Percentiles rank a stretch among this genome's conserved stretches.
phyloP scores from a whole-genome alignment of 2,888 invertebrate genomes.

The Polyommatus icarus region DNA sequence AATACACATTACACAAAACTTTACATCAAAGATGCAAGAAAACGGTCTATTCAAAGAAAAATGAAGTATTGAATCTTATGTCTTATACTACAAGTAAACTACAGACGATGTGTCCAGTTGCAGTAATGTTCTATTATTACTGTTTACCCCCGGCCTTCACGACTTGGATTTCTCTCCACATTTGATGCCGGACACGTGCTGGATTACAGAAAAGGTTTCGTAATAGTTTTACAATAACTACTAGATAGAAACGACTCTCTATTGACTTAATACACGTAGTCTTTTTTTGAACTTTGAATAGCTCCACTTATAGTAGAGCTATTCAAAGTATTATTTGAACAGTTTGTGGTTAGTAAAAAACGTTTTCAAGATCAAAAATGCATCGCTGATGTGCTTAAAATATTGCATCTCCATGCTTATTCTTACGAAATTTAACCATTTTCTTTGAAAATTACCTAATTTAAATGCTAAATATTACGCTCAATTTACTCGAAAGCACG shows the following conservation, averaged over 20 bases:
- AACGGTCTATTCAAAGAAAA: background rate
- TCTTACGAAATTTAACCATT: too few species aligned
- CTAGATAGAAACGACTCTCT: background rate
- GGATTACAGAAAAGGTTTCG: constrained; percentile 42
- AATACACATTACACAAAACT: too few species aligned
- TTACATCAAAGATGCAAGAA: too few species aligned
- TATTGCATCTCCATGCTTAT: too few species aligned
- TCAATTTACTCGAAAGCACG: background rate
- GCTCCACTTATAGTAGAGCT: too few species aligned
- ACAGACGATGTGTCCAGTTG: constrained; percentile 59
- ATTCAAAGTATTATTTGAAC: too few species aligned
- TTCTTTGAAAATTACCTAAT: too few species aligned
- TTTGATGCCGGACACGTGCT: constrained; percentile 67
- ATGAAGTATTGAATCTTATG: constrained; percentile 33
- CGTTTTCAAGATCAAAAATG: too few species aligned
- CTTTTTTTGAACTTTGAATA: background rate
- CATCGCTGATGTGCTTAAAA: too few species aligned
- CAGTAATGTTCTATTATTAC: constrained; percentile 69
- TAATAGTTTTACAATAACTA: background rate
- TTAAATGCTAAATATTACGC: background rate
- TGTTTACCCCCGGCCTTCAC: constrained; percentile 75
- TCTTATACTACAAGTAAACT: constrained; percentile 39
- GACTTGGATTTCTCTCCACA: constrained; percentile 68
- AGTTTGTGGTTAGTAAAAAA: too few species aligned
- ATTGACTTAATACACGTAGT: background rate